Evolutionary conservation across 1,140 invertebrate genomes (phyloP), one percentile per base, ranked within the genome.

Genomic region (Mya arenaria): DNA sequence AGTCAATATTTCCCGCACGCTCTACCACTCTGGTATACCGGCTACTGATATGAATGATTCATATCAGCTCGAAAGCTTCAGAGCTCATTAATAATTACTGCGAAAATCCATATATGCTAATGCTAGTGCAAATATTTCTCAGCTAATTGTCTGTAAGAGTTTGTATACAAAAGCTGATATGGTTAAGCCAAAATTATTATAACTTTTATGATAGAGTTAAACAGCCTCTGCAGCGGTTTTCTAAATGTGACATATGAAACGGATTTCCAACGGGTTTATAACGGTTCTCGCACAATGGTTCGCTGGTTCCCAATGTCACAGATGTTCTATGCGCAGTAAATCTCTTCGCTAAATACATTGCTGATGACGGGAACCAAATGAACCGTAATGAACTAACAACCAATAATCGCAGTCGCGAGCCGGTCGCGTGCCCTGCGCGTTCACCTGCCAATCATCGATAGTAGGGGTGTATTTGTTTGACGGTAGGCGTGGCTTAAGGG

Each of bases 391-490:
- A 44, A 41, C 41, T 41, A 41, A 39, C 68, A 56, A n/a, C 52
- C 62, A 52, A 55, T 78, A 30, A 68, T 52, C 65, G 32, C 68
- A 58, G 65, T 69, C 77, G 77, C 65, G 52, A 68, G 74, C 65
- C 28, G 5, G 77, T 69, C 77, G 77, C 77, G 77, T 80, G 77
- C 77, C 63, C 77, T 25, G 56, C 77, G 60, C 77, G 55, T 80
- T 75, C 39, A 75, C 19, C 56, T 62, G 72, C 36, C 72, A 75
- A 75, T 75, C 72, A 62, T 23, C 13, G 25, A 55, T 13, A n/a
- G 4, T n/a, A 65, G 13, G 1, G 65, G 28, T 23, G 19, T 56
- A 48, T 71, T 69, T 44, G 66, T 39, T 36, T 44, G 48, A 44
- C 34, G 65, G 55, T 80, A 32, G 77, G 77, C 48, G 77, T 65